These are phyloP conservation scores for Odontophorus gujanensis DNA, from an alignment of 2,113 vertebrate genomes.

Conservation along the genomic window DNA sequence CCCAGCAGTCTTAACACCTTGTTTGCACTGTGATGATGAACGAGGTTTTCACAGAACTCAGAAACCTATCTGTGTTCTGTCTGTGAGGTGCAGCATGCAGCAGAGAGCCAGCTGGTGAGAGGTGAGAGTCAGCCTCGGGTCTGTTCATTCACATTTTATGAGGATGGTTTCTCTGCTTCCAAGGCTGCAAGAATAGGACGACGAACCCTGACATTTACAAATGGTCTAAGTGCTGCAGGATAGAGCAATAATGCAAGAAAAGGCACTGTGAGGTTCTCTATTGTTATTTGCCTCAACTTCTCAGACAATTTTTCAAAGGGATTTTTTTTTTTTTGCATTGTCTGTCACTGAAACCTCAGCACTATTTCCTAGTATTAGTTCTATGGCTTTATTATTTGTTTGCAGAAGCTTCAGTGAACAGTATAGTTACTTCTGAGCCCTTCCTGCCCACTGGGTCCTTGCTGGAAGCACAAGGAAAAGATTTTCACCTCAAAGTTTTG, in stretches of 20 bases:
- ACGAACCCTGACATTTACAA: neutral
- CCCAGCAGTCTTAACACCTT: rapidly evolving
- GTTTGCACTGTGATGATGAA: rapidly evolving
- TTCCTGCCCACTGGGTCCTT: neutral
- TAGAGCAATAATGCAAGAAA: neutral
- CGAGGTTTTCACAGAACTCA: neutral
- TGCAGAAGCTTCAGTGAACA: neutral
- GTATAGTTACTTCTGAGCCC: neutral
- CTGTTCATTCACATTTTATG: neutral
- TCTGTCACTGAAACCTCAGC: neutral
- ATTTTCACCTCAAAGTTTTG: rapidly evolving
- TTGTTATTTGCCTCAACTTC: neutral
- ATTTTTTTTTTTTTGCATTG: neutral
- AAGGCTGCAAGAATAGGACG: neutral
- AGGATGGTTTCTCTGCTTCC: neutral
- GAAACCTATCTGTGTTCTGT: neutral
- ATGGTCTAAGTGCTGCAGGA: rapidly evolving
- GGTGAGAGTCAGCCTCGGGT: neutral
- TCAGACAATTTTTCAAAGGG: neutral
- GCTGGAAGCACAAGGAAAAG: neutral
- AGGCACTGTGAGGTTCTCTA: neutral
- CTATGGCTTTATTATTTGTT: neutral
- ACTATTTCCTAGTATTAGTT: neutral
- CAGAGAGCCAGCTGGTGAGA: neutral
- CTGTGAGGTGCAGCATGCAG: neutral